Base-by-base conservation (phyloP, 2,888 invertebrate genomes). In the Neria commutata region DNA sequence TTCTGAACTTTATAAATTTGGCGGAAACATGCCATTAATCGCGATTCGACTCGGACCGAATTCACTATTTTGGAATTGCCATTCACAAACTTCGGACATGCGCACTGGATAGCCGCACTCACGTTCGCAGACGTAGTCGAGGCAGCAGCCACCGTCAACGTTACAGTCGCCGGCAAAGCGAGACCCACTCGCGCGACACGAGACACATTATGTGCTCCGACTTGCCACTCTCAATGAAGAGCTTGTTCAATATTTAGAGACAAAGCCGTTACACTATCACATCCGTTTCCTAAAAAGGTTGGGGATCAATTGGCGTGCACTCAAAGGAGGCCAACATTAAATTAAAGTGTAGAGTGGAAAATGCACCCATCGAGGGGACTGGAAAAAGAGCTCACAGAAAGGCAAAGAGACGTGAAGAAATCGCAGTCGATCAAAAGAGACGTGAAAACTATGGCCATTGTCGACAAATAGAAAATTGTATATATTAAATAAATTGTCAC, bases 61-160 rank as follows among this genome's bases (percentile, higher is more conserved):
- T 58, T 49, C 49, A 33, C 58, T n/a, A n/a, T n/a, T n/a, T n/a
- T n/a, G n/a, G n/a, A 58, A 58, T 58, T 58, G 54, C 54, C 54
- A 54, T 50, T 57, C 52, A 26, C 40, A 14, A 26, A 34, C n/a
- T 33, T 29, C 19, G 19, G 50, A 19, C 21, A 50, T 17, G 34
- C 10, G 17, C 29, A 8, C 11, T 29, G 6, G 11, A 23, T 47
- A 34, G 29, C 33, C 14, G 17, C 21, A 45, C 19, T 19, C 19
- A 3, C 34, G 34, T 23, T 33, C 16, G 8, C 34, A 17, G 14
- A 33, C 8, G 8, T 17, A 14, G 29, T 2, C n/a, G 10, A 10
- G 2, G 5, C 16, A 4, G 49, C 10, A 16, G 29, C n/a, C 29
- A 4, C 37, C 14, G 10, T 37, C 37, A n/a, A n/a, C 21, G 25